These are phyloP conservation scores for Triops longicaudatus DNA, from an alignment of 1,140 invertebrate genomes.

Conservation along the genomic window DNA sequence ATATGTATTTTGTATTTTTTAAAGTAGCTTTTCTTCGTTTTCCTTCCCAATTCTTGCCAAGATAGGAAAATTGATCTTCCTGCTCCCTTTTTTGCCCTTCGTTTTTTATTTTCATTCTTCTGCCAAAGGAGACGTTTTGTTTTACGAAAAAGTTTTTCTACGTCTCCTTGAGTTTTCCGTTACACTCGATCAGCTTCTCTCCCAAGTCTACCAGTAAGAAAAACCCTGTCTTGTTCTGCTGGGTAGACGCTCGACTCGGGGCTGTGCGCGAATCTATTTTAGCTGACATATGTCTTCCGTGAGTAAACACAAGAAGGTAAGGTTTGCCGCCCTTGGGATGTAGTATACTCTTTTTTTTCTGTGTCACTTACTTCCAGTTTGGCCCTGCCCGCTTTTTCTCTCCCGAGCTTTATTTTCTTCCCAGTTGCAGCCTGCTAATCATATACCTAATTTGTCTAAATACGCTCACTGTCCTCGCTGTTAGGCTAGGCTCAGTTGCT, in stretches of 20 bases:
- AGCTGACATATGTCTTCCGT: slow-evolving; percentile 11
- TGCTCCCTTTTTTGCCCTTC: not conserved
- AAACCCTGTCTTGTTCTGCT: not conserved
- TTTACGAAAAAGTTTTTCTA: not conserved
- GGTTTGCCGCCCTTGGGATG: not conserved
- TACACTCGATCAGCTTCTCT: not conserved
- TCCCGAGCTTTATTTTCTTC: not conserved
- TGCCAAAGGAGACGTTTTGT: not conserved
- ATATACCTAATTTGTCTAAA: not conserved
- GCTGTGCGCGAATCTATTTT: slow-evolving; percentile 11
- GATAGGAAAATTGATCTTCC: not conserved
- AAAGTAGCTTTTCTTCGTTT: not conserved
- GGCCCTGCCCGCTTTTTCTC: not conserved
- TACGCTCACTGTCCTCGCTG: not conserved
- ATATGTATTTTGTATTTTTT: too few relatives aligned
- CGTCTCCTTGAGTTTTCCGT: not conserved
- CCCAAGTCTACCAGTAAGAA: not conserved
- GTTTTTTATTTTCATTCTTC: not conserved
- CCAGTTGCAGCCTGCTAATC: slow-evolving; percentile 3
- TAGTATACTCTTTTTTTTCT: not conserved
- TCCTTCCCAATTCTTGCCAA: not conserved
- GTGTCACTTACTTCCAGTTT: not conserved
- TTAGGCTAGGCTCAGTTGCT: not conserved
- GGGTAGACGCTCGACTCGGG: not conserved
- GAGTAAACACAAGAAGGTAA: slow-evolving; percentile 2